Evolutionary conservation across 64 coral and sea anemone genomes (phyloP).

Genomic region (Porites lutea): DNA sequence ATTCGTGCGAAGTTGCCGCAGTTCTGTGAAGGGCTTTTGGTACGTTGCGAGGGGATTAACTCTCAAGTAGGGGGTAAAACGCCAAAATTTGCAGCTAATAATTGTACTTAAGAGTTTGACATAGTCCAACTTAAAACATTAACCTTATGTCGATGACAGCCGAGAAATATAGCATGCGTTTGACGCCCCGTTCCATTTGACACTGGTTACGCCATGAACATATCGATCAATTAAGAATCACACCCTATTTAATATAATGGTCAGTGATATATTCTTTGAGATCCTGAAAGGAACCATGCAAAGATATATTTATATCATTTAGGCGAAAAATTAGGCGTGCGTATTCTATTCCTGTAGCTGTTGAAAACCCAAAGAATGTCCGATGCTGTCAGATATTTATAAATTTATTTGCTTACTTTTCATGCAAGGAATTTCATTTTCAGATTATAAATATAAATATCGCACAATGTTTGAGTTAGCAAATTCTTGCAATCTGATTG

Average conservation of each 20-base stretch:
- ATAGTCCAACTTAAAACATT: neutral
- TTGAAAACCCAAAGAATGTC: neutral
- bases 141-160: neutral
- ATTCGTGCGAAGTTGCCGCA: neutral
- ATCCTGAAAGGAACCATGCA: neutral
- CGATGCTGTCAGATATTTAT: neutral
- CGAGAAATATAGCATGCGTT: neutral
- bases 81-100: constrained; percentile 50
- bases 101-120: constrained; percentile 31
- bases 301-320: no score
- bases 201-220: neutral
- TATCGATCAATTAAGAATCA: no score
- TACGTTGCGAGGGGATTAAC: neutral
- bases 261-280: neutral
- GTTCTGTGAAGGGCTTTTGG: constrained; percentile 5
- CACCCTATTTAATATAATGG: no score
- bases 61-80: constrained; percentile 39
- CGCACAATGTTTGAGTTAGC: neutral
- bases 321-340: neutral
- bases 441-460: neutral
- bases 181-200: neutral
- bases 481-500: neutral
- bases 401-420: neutral
- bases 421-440: neutral
- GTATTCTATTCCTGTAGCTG: neutral